A percentile compares a stretch with the other conserved stretches of the same genome.
phyloP scores from a whole-genome alignment of 2,113 vertebrate species.

The Syrmaticus mikado region DNA sequence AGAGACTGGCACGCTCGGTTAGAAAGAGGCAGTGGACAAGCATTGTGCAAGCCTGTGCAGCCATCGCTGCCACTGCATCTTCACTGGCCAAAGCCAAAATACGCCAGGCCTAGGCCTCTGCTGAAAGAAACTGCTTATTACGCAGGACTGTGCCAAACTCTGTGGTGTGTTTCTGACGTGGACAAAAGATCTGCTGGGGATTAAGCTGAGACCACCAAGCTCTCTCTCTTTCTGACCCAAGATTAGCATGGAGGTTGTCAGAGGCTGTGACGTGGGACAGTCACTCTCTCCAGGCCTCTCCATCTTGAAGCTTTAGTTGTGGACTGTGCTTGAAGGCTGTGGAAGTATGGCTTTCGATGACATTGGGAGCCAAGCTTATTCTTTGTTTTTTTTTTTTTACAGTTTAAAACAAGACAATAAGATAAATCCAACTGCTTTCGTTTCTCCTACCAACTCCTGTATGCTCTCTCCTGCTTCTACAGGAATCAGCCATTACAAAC shows the following conservation, averaged over 20 bases:
- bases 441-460: not conserved
- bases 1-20: not conserved
- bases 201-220: not conserved
- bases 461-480: not conserved
- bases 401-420: not conserved
- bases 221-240: not conserved
- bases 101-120: not conserved
- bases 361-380: not conserved
- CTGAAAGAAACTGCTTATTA: not conserved
- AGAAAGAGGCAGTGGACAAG: not conserved
- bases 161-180: not conserved
- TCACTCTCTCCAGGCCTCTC: not conserved
- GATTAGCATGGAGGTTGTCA: rapidly evolving
- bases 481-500: not conserved
- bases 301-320: not conserved
- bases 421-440: not conserved
- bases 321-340: not conserved
- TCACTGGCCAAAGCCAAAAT: not conserved
- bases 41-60: not conserved
- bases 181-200: not conserved
- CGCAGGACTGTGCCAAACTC: not conserved
- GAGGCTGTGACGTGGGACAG: rapidly evolving
- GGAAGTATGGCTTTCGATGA: not conserved
- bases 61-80: not conserved
- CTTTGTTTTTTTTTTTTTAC: not conserved